Evolutionary conservation across 2,113 vertebrate species (phyloP).

Genomic region (Catharus fuscescens): DNA sequence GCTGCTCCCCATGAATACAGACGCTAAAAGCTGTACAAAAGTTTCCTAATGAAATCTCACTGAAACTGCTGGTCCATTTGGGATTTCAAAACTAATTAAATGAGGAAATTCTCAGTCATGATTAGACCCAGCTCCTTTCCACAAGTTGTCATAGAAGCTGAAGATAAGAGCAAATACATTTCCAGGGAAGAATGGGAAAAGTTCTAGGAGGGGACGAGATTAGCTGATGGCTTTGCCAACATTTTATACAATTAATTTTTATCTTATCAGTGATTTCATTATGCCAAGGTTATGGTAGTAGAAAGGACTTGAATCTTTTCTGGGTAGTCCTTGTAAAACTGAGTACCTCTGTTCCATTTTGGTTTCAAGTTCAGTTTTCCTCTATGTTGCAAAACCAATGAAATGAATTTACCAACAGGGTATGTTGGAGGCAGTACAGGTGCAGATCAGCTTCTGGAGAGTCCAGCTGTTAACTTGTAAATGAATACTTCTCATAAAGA

Average conservation of each 20-base stretch:
- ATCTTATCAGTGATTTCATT: background rate
- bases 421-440: background rate
- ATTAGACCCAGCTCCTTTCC: background rate
- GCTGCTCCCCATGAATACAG: background rate
- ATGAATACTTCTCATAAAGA: background rate
- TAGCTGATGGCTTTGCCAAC: background rate
- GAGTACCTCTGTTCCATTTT: background rate
- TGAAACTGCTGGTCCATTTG: background rate
- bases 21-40: background rate
- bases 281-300: background rate
- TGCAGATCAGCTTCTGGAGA: background rate
- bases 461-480: background rate
- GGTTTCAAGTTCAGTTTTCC: background rate
- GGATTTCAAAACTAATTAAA: constrained; percentile 4
- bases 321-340: background rate
- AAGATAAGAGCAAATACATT: background rate
- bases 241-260: background rate
- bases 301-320: background rate
- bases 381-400: background rate
- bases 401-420: background rate
- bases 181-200: background rate
- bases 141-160: background rate
- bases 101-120: background rate
- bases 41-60: background rate
- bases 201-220: background rate